Percentiles rank a stretch among this genome's conserved stretches.
Evolutionary conservation across 64 coral and sea anemone genomes (phyloP).

Genomic region (Stichodactyla mertensii): DNA sequence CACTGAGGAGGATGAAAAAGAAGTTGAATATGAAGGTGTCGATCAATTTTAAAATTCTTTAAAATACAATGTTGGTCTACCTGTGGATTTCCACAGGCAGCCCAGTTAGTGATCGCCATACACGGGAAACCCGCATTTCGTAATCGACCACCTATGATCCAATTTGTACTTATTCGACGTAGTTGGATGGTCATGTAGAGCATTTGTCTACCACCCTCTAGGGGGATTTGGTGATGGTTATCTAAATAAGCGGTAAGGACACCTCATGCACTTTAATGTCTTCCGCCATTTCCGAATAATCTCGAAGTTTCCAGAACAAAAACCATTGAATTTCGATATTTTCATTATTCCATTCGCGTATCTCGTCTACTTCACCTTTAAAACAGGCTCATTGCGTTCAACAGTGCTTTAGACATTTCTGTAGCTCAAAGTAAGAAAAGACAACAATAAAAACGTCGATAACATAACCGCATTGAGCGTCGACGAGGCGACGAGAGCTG

Average conservation of each 20-base stretch:
- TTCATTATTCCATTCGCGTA: neutral
- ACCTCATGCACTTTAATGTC: neutral
- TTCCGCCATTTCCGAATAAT: neutral
- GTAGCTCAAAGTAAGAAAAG: neutral
- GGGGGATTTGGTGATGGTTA: neutral
- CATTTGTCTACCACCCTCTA: neutral
- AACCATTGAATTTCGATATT: neutral
- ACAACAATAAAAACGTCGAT: neutral
- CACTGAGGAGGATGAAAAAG: too few relatives aligned
- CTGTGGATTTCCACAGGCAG: neutral
- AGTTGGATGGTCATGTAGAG: neutral
- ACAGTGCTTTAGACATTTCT: neutral
- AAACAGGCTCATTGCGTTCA: neutral
- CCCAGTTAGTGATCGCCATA: neutral
- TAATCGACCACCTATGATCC: neutral
- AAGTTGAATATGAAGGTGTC: neutral
- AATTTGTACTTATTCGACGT: neutral
- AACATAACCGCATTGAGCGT: neutral
- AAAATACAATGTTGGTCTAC: neutral
- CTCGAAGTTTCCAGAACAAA: neutral
- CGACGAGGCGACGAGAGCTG: neutral
- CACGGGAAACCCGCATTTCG: neutral
- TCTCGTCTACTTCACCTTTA: neutral
- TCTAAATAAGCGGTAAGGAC: neutral
- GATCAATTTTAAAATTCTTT: neutral